These are phyloP conservation scores for Callaeas wilsoni DNA, from an alignment of 2,113 vertebrate species.

Conservation along the genomic window DNA sequence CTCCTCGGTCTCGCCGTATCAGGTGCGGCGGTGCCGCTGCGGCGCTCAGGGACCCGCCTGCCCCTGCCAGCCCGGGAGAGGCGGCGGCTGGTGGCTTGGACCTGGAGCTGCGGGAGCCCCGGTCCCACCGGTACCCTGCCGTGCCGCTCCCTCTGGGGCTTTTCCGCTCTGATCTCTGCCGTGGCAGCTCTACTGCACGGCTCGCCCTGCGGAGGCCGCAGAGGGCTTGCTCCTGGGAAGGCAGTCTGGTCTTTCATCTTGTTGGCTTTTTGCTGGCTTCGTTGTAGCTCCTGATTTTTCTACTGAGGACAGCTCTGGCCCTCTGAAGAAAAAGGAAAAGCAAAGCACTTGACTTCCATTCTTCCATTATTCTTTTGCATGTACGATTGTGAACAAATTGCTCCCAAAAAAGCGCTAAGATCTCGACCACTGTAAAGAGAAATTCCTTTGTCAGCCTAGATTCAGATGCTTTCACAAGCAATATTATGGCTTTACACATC, in stretches of 20 bases:
- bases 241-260: background rate
- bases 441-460: background rate
- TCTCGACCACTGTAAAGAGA: background rate
- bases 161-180: background rate
- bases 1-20: background rate
- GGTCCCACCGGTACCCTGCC: background rate
- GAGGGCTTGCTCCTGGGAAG: background rate
- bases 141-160: background rate
- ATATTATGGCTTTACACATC: background rate
- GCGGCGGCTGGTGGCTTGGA: background rate
- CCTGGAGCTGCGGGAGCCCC: background rate
- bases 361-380: background rate
- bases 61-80: background rate
- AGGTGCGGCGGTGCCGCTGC: conserved; percentile 6
- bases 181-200: background rate
- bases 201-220: background rate
- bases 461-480: background rate
- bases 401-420: background rate
- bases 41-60: conserved; percentile 25
- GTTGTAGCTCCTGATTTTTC: background rate
- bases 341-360: background rate
- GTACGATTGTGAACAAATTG: background rate
- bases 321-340: background rate
- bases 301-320: background rate
- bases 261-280: background rate